A percentile compares a stretch with the other conserved stretches of the same genome.
These are phyloP conservation scores for Sisyra nigra DNA, from an alignment of 2,888 invertebrate species.

Conservation along the genomic window DNA sequence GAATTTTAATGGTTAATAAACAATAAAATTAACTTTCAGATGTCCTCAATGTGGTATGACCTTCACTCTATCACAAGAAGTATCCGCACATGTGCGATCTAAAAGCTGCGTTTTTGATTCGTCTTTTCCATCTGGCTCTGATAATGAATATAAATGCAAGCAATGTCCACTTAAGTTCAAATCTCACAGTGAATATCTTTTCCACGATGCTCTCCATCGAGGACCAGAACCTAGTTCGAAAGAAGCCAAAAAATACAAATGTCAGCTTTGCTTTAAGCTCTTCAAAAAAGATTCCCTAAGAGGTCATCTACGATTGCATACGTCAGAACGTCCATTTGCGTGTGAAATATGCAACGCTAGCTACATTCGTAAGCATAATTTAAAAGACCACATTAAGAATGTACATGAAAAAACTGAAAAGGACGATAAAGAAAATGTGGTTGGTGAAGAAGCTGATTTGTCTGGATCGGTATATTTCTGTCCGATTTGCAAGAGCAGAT, in stretches of 20 bases:
- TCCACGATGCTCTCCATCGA: conserved; percentile 52
- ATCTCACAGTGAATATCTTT: conserved; percentile 53
- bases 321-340: conserved; percentile 52
- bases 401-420: conserved; percentile 33
- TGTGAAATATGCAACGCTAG: conserved; percentile 45
- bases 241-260: conserved; percentile 33
- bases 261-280: conserved; percentile 48
- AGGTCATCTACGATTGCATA: conserved; percentile 55
- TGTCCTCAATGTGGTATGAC: conserved; percentile 55
- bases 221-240: conserved; percentile 24
- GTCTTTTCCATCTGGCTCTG: conserved; percentile 9
- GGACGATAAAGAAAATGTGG: conserved; percentile 10
- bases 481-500: conserved; percentile 29
- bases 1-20: too few species aligned
- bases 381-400: conserved; percentile 40
- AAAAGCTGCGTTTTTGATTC: conserved; percentile 35
- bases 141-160: conserved; percentile 29
- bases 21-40: too few species aligned
- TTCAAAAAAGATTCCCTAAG: conserved; percentile 50
- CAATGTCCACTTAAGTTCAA: conserved; percentile 43
- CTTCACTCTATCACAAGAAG: conserved; percentile 57
- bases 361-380: conserved; percentile 49
- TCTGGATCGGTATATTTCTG: too few species aligned
- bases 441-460: conserved; percentile 14
- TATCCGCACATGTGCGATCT: conserved; percentile 50